Evolutionary conservation across 2,888 invertebrate genomes (phyloP), one percentile per base, ranked within the genome.

Genomic region (Apamea monoglypha): DNA sequence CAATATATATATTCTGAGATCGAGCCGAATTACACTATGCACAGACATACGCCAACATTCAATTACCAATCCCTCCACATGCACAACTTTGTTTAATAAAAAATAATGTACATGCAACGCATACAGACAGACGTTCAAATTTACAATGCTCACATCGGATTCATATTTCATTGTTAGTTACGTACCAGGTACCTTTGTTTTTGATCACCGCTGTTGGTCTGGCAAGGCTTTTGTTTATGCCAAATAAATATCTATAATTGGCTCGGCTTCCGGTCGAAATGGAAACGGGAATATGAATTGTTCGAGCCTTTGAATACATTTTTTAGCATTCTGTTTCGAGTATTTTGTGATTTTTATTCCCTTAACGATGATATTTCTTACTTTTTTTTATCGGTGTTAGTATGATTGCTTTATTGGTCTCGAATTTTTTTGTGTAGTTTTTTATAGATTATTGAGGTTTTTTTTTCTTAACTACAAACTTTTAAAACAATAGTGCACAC

Each of bases 121-220:
- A 68, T 18, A 69, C 69, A 73, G 61, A 75, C 82, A 74, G 74
- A 78, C 47, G 66, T 71, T 85, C 53, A 76, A 71, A 84, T 84
- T 83, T 73, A 77, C 80, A 84, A 78, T 69, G 75, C 74, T 69
- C 84, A 56, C 84, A 74, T 80, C 53, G 73, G 32, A 74, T 79
- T 72, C 81, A 86, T 81, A 87, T 86, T 87, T 87, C 86, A 86
- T 86, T 87, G 85, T 85, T 85, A 84, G 87, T 80, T 84, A 80
- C 77, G n/a, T 76, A 76, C 76, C 76, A 76, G 36, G 76, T 71
- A 53, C 86, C 70, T 85, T 87, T 85, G 85, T 87, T 82, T 86
- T 82, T 82, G 78, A 82, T 82, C 82, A 87, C 80, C 71, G 18
- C 69, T 56, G 63, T 75, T 70, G 72, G 69, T 68, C 69, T 68